Evolutionary conservation across 2,113 vertebrate species (phyloP).

Genomic region (Ursus arctos): DNA sequence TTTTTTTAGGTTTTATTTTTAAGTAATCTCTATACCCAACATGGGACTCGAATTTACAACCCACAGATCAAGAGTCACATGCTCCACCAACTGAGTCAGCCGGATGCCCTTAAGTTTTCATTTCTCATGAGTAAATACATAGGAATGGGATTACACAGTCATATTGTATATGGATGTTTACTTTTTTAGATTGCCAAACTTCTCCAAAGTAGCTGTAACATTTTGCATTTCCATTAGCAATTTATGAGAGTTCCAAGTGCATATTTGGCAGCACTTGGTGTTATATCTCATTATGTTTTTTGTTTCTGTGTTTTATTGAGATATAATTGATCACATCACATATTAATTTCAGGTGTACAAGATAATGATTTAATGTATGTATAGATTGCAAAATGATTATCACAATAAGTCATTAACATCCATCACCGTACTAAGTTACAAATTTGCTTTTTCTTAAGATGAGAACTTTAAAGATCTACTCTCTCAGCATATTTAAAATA

Average conservation of each 20-base stretch:
- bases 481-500: not conserved
- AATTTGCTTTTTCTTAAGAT: not conserved
- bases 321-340: not conserved
- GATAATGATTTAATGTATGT: not conserved
- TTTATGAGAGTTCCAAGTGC: not conserved
- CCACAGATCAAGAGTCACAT: not conserved
- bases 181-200: not conserved
- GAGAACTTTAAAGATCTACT: not conserved
- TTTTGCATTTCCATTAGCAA: not conserved
- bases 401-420: not conserved
- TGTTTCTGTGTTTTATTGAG: not conserved
- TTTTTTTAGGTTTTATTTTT: not conserved
- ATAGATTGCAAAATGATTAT: not conserved
- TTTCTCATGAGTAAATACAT: not conserved
- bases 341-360: not conserved
- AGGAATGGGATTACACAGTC: not conserved
- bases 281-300: not conserved
- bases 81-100: not conserved
- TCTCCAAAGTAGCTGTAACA: not conserved
- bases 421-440: not conserved
- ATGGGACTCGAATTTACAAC: not conserved
- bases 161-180: not conserved
- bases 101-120: not conserved
- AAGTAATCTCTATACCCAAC: not conserved
- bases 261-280: not conserved